Evolutionary conservation across 2,888 invertebrate species (phyloP).

Genomic region (Rhamphomyia laevipes): DNA sequence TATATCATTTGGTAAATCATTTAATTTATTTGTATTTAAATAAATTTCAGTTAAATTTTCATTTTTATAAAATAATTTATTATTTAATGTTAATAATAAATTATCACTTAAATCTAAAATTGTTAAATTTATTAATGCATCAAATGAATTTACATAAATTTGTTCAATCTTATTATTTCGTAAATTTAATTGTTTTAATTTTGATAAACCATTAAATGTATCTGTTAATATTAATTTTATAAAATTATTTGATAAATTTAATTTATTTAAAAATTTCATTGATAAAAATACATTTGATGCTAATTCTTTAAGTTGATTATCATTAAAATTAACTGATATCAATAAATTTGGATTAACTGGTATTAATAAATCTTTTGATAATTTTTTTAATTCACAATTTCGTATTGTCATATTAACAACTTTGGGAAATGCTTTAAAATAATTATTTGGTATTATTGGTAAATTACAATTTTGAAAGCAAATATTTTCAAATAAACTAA

Average conservation of each 20-base stretch:
- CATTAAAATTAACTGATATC: not conserved
- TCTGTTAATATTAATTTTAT: not conserved
- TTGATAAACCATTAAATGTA: not conserved
- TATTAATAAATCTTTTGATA: not conserved
- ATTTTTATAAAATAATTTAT: not conserved
- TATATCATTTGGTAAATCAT: not conserved
- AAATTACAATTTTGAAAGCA: slow-evolving; percentile 1
- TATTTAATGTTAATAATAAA: not conserved
- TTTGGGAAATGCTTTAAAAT: not conserved
- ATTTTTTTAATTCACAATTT: not conserved
- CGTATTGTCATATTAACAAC: slow-evolving; percentile 1
- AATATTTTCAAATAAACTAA: not conserved
- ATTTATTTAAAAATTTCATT: not conserved
- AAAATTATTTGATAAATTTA: not conserved
- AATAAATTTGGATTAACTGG: not conserved
- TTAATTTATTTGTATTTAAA: not conserved
- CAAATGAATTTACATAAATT: not conserved
- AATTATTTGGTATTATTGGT: not conserved
- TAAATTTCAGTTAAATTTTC: not conserved
- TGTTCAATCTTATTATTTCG: not conserved
- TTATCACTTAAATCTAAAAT: not conserved
- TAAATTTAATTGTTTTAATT: not conserved
- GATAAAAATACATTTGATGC: not conserved
- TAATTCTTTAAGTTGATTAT: not conserved
- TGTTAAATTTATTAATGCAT: not conserved